Evolutionary conservation across 2,888 invertebrate species (phyloP).

Genomic region (Lithosia quadra): DNA sequence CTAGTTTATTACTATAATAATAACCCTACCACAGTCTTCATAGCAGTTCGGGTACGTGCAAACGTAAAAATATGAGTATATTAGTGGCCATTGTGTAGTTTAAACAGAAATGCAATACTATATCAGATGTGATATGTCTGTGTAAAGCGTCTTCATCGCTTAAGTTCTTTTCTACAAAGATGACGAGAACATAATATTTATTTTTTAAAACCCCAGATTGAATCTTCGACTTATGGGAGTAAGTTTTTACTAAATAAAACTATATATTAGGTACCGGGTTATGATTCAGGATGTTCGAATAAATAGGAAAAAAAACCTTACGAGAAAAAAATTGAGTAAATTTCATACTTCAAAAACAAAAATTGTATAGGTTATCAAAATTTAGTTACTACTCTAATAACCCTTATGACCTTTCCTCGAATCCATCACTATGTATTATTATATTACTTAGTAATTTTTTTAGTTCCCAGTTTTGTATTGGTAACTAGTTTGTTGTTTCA

Average conservation of each 20-base stretch:
- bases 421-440: background rate
- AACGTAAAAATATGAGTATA: background rate
- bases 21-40: background rate
- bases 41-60: constrained; percentile 1
- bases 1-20: background rate
- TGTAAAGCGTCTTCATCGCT: background rate
- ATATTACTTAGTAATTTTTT: no score
- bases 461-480: no score
- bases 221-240: background rate
- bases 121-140: background rate
- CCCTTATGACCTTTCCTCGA: background rate
- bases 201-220: background rate
- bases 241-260: background rate
- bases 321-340: background rate
- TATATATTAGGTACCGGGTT: no score
- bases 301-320: background rate
- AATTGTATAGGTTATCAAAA: background rate
- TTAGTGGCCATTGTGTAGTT: background rate
- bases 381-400: background rate
- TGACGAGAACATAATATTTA: background rate
- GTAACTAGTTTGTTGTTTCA: background rate
- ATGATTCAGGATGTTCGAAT: background rate
- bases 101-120: background rate
- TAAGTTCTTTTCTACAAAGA: background rate
- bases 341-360: background rate